Evolutionary conservation across 2,888 invertebrate genomes (phyloP), one percentile per base, ranked within the genome.

Genomic region (Malthinus flaveolus): DNA sequence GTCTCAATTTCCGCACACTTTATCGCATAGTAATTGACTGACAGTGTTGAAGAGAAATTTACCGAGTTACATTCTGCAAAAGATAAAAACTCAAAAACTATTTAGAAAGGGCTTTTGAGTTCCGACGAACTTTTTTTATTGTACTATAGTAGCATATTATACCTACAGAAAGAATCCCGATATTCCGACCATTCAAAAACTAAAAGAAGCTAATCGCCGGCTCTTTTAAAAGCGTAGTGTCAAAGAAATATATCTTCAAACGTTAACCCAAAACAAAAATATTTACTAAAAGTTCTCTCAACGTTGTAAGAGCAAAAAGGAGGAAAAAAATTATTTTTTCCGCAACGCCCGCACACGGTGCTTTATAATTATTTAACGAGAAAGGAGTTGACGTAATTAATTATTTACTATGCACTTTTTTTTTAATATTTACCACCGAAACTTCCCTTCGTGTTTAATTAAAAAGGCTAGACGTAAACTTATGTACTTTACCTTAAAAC

Each of bases 21-120:
- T 71, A 71, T 71, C 69, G 68, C 69, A 69, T 70, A 68, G 68
- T 71, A 71, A 71, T 71, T 71, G 71, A 71, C 70, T 71, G 68
- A 63, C 68, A 65, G 64, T 64, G 58, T 55, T 55, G 56, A 65
- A 65, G 61, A 61, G 65, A 63, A 65, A 63, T 9, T 10, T 65
- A 55, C 56, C 56, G 57, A 57, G 61, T 60, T 61, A 63, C 61
- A 61, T 65, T 61, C 49, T 44, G 50, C 52, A 52, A 15, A 56
- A 65, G 65, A 65, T 65, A 65, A 65, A 64, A 63, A 65, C 61
- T 62, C 63, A 62, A 58, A 59, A 62, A 64, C 61, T 64, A 62
- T 64, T 64, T 64, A 62, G 59, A 59, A 64, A 56, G 58, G 60
- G 62, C 64, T 64, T n/a, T 60, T 57, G 52, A 52, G 49, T 52